Base-by-base conservation (phyloP, 2,888 invertebrate species). In the Phrixothrix hirtus region DNA sequence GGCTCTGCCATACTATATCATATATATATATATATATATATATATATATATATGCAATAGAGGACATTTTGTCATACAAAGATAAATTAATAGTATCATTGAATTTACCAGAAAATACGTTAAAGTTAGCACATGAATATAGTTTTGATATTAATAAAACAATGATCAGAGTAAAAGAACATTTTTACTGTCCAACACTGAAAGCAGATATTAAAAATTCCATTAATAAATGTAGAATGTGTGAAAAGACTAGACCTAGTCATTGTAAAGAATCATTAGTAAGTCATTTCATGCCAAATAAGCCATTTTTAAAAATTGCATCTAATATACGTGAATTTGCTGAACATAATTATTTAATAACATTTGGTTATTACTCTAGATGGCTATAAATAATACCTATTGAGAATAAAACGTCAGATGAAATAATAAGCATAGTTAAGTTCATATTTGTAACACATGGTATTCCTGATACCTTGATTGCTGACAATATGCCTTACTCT, bases 341-440 rank as follows among this genome's bases (percentile, higher is more conserved):
- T n/a, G 10, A 29, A 29, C 29, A 29, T n/a, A 29, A n/a, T 29
- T 29, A 29, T n/a, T 10, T 29, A 29, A 10, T 29, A n/a, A n/a
- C n/a, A 29, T 29, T n/a, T 29, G 3, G 10, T n/a, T 29, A n/a
- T n/a, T 29, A 10, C 10, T 29, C 29, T n/a, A 29, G 10, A 10
- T 29, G 29, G 29, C 29, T 29, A n/a, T 4, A 25, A 25, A 7
- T 25, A 6, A 25, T 25, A 6, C 25, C 25, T 25, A 25, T 25
- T 7, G 25, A 4, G 7, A 25, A 25, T 25, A 25, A 25, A 25
- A 25, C 25, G 4, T 25, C 25, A 7, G 7, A 25, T 6, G 25
- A 25, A 25, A 7, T 25, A 25, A 25, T 25, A 25, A 25, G 4
- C 4, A 25, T 6, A 7, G 7, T 25, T 4, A 25, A 25, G 4